Base-by-base conservation (phyloP, 2,888 invertebrate species). In the Diploptera punctata region DNA sequence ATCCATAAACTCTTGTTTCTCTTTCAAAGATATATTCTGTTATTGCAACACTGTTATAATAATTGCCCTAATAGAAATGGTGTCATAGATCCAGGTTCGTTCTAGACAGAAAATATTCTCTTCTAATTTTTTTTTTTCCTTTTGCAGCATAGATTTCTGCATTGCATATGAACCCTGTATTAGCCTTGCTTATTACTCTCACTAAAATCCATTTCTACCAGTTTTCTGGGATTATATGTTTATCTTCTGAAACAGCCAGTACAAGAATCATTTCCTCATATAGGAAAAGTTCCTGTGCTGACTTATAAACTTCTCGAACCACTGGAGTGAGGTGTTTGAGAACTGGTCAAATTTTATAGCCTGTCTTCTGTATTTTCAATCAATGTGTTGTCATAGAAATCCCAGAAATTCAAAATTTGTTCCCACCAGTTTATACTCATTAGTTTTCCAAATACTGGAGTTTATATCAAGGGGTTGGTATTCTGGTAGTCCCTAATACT, bases 171-270 rank as follows among this genome's bases (percentile, higher is more conserved):
- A 13, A 47, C 47, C 47, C 47, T 47, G 47, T 47, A n/a, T 4
- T 47, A n/a, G 47, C 47, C 47, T 47, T n/a, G n/a, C 47, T 47
- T 7, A n/a, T n/a, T n/a, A 47, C n/a, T 47, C 47, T 47, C 47
- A 47, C 47, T 10, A 47, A n/a, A 47, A 47, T 10, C 47, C 13
- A n/a, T 47, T 47, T 47, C n/a, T n/a, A 47, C 47, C n/a, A 47
- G 3, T n/a, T 47, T 47, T 7, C 33, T 10, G 10, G 33, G 33
- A 33, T 33, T 33, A 33, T 33, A 33, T 33, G 33, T 33, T 33
- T 33, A 7, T 33, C 5, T 33, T 10, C 10, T 33, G 33, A 47
- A n/a, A 47, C n/a, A 3, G 7, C 47, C 18, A 4, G 9, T 47
- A 4, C 18, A 47, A 47, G 47, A 13, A 13, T 47, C 47, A 47